Base-by-base conservation (phyloP, 2,888 invertebrate species). In the Amphipyra berbera region DNA sequence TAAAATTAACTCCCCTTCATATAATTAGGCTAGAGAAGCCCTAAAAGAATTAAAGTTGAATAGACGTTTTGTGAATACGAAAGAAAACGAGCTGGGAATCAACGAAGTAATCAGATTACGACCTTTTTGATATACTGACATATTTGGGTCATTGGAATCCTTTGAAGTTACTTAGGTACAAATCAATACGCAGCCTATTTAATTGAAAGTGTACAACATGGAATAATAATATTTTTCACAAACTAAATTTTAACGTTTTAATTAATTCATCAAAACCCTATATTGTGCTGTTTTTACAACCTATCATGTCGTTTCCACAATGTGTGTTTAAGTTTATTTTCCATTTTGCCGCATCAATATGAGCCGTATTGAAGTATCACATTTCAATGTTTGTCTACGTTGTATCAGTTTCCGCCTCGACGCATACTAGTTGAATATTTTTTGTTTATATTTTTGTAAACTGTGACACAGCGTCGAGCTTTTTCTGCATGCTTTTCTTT, bases 401-500 rank as follows among this genome's bases (percentile, higher is more conserved):
- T 77, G 75, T 86, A 86, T 88, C 87, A 79, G 81, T 82, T 82
- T 82, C 75, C 66, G 66, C 50, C 52, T 72, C 64, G 56, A 50
- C 72, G 71, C 48, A 67, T 50, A 56, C 59, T 54, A 47, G 55
- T 61, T 54, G 56, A 61, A 76, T 68, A 62, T 64, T 76, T 81
- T 79, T 80, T 82, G 69, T 78, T 79, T 79, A 83, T 83, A 82
- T 86, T 84, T 83, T 71, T 70, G 55, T 65, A n/a, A 62, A 48
- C 61, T 82, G 82, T 82, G 81, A 81, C 83, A 82, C 78, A 81
- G 83, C 75, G 77, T 80, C 79, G 69, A 81, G 79, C 72, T 83
- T 85, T 82, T 84, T 82, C 73, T 72, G 68, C 57, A 76, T 73
- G 80, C 72, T 81, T 82, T 87, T 83, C 83, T 87, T 85, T 86